A percentile compares a stretch with the other conserved stretches of the same genome.
phyloP scores from a whole-genome alignment of 2,797 vertebrate genomes.

The Leptatherina wallacei region DNA sequence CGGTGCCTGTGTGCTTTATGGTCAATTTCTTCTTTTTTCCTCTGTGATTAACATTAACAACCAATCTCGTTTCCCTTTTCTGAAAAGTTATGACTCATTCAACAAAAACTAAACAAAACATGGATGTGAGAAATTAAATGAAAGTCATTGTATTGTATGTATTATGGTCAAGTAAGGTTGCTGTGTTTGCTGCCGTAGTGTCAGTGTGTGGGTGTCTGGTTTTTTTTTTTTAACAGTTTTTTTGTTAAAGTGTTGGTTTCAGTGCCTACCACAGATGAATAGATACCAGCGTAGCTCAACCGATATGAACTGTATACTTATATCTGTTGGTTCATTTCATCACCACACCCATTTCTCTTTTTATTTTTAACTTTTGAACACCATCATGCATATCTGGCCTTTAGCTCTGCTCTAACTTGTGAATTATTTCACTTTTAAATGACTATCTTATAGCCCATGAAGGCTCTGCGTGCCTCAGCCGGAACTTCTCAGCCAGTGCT shows the following conservation, averaged over 20 bases:
- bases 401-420: neutral
- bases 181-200: neutral
- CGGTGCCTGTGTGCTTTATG: neutral
- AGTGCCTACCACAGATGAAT: neutral
- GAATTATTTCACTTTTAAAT: rapidly evolving
- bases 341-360: neutral
- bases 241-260: neutral
- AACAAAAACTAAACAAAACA: neutral
- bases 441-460: slow-evolving; percentile 76
- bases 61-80: slow-evolving; percentile 14
- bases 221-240: neutral
- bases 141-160: neutral
- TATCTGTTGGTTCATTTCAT: neutral
- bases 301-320: neutral
- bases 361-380: neutral
- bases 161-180: neutral
- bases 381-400: neutral
- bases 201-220: neutral
- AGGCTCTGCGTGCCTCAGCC: slow-evolving; percentile 81
- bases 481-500: slow-evolving; percentile 85
- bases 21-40: slow-evolving; percentile 16
- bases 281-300: neutral
- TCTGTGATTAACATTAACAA: slow-evolving; percentile 1
- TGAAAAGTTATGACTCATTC: neutral
- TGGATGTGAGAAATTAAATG: slow-evolving; percentile 6